These are phyloP conservation scores for Toxonevra muliebris DNA, from an alignment of 2,888 invertebrate species.

Conservation along the genomic window DNA sequence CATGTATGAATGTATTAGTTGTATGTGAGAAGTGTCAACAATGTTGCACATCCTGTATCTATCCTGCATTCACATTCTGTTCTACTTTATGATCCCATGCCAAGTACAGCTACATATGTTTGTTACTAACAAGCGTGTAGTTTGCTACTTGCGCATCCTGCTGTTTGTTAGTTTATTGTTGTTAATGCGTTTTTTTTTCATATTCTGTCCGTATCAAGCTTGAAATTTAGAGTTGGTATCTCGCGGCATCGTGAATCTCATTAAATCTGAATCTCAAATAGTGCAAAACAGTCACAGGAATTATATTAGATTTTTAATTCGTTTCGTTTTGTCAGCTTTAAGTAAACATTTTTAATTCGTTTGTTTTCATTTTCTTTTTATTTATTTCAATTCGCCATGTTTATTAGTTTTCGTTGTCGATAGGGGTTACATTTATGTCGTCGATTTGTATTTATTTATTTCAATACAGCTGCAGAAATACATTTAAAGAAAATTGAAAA, in stretches of 20 bases:
- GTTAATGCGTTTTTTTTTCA: neutral
- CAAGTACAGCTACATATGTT: slow-evolving; percentile 17
- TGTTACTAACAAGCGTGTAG: slow-evolving; percentile 33
- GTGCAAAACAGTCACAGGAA: neutral
- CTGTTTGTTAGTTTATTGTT: slow-evolving; percentile 30
- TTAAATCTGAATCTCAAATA: neutral
- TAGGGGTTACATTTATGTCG: slow-evolving; percentile 26
- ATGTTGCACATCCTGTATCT: slow-evolving; percentile 44
- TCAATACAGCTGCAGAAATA: no score
- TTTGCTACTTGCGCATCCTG: slow-evolving; percentile 30
- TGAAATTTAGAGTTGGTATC: no score
- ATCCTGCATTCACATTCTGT: neutral
- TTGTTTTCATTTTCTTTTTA: neutral
- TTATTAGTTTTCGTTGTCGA: neutral
- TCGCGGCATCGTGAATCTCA: neutral
- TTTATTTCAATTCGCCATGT: neutral
- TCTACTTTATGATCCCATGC: slow-evolving; percentile 10
- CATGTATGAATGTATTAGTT: neutral
- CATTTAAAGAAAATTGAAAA: no score
- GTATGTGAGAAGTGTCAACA: slow-evolving; percentile 44
- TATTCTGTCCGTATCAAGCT: no score
- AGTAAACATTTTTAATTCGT: slow-evolving; percentile 26
- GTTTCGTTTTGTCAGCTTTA: slow-evolving; percentile 15
- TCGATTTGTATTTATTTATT: no score
- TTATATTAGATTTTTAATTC: neutral